Evolutionary conservation across 2,797 vertebrate species (phyloP).

Genomic region (Catamblyrhynchus diadema): DNA sequence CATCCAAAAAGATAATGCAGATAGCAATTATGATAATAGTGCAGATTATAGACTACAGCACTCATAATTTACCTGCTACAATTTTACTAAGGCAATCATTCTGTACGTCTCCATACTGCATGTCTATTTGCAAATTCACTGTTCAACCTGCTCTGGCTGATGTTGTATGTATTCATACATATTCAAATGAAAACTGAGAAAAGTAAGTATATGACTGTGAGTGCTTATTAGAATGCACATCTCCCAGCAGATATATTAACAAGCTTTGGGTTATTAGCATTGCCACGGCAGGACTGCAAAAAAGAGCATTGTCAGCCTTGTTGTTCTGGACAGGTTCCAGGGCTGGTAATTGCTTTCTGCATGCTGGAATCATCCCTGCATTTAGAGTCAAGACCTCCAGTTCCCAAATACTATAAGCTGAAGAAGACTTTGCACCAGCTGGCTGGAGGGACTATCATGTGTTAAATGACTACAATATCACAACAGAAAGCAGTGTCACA

Average conservation of each 20-base stretch:
- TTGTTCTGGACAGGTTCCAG: constrained; percentile 43
- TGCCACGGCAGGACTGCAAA: background rate
- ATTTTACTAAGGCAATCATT: background rate
- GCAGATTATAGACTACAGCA: constrained; percentile 2
- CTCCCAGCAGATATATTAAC: constrained; percentile 8
- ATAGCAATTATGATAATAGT: constrained; percentile 26
- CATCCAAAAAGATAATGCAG: constrained; percentile 28
- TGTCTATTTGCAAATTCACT: background rate
- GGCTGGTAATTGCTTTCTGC: constrained; percentile 38
- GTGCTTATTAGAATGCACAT: constrained; percentile 3
- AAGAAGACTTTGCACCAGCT: background rate
- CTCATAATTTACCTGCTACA: constrained; percentile 16
- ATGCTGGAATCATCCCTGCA: background rate
- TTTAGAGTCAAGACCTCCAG: constrained; percentile 15
- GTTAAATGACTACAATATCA: background rate
- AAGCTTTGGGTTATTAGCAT: constrained; percentile 33
- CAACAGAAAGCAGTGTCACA: background rate
- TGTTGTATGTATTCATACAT: background rate
- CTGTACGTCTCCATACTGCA: background rate
- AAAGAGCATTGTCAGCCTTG: background rate
- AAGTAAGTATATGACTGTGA: background rate
- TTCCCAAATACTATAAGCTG: background rate
- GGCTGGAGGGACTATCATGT: background rate
- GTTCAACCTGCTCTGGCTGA: background rate
- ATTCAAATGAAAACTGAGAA: constrained; percentile 27